These are phyloP conservation scores for Marmota monax DNA, from an alignment of 2,113 vertebrate genomes.

Conservation along the genomic window DNA sequence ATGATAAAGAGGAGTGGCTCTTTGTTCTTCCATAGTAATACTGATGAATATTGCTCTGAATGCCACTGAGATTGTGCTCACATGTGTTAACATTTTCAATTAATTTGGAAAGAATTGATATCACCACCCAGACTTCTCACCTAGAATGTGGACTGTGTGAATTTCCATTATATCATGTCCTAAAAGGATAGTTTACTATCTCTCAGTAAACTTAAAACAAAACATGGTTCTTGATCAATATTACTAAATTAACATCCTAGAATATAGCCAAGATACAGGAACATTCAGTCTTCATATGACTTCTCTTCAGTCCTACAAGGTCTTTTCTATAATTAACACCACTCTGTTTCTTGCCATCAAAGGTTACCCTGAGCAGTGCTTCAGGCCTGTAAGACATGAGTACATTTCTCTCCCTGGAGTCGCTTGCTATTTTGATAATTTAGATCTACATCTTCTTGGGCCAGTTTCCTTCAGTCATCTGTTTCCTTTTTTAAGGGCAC, in stretches of 20 bases:
- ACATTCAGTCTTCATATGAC: neutral
- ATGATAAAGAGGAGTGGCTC: neutral
- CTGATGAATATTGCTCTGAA: neutral
- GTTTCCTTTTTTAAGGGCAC: slow-evolving; percentile 71
- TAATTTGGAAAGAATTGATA: slow-evolving; percentile 13
- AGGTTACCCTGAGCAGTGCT: neutral
- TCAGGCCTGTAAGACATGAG: neutral
- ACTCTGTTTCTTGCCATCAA: slow-evolving; percentile 26
- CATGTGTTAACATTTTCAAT: neutral
- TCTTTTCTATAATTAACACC: slow-evolving; percentile 20
- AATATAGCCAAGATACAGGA: neutral
- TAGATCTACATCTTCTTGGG: slow-evolving; percentile 66
- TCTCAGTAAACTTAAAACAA: neutral
- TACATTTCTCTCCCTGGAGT: neutral
- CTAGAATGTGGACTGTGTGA: neutral
- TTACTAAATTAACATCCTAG: slow-evolving; percentile 22
- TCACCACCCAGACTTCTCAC: neutral
- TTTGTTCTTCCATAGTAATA: neutral
- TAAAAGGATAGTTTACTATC: neutral
- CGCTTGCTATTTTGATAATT: slow-evolving; percentile 56
- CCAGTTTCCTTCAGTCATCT: slow-evolving; percentile 69
- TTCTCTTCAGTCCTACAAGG: neutral
- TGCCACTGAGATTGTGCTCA: neutral
- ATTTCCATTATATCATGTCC: neutral
- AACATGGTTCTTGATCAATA: neutral